Evolutionary conservation across 2,888 invertebrate genomes (phyloP), one percentile per base, ranked within the genome.

Genomic region (Chydorus sphaericus): DNA sequence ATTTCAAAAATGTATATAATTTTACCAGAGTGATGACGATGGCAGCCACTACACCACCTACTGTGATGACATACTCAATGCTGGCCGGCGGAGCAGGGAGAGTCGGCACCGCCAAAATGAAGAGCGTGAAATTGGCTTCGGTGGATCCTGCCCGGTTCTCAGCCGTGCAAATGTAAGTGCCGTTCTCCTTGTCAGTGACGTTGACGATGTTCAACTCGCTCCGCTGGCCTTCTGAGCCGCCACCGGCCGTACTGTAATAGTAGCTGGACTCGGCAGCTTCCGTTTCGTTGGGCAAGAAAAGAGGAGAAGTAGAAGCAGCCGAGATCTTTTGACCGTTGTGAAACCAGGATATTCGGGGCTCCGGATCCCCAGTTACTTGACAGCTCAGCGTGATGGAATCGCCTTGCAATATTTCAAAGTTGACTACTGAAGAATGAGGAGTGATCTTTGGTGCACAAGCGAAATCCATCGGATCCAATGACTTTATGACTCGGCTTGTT

Each of bases 121-220:
- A 75, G 61, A 91, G 76, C 2, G 90, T 88, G 63, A 86, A 85
- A 69, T 91, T 90, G 58, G 84, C 82, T 61, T 79, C 80, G 0
- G 82, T 77, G 57, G 75, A 77, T 14, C 91, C 91, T 0, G 90
- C 91, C 16, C 82, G 78, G 68, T 91, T 91, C 66, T 86, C 85
- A 0, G 90, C 90, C 14, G 83, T 76, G 68, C 91, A 92, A 4
- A 83, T 78, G 67, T 87, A 90, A 8, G 84, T 85, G 5, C 90
- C 90, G 65, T 89, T 88, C 66, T 89, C 86, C 61, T 83, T 84
- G 37, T 76, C 77, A 31, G 80, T 81, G 23, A 84, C 80, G 67
- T 85, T 84, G 65, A 81, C 81, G 63, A 88, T 83, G 65, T 83
- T 81, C 57, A 88, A 75, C 69, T 86, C 85, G 65, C 85, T 85